Base-by-base conservation (phyloP, 2,888 invertebrate species). In the Pyrgus malvae region DNA sequence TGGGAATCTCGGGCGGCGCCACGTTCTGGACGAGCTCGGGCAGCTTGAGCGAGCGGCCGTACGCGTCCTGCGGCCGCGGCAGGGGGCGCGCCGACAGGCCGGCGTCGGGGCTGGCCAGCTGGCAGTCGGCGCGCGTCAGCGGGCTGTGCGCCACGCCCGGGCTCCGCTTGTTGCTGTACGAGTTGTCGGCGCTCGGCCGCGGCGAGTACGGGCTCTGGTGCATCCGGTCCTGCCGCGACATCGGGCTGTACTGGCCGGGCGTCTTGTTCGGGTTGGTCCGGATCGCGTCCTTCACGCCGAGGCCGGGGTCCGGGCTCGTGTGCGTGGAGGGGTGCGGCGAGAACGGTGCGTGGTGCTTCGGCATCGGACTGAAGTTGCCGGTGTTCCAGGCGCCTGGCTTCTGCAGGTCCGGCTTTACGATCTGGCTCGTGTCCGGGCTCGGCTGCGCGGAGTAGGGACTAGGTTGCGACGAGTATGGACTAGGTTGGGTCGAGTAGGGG, bases 391-490 rank as follows among this genome's bases (percentile, higher is more conserved):
- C 77, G 40, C 74, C 76, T 1, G 84, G 64, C 58, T 89, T 90
- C 50, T 81, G 89, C 2, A 84, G 65, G 1, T 89, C 89, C 5
- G 79, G 68, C 64, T 89, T 89, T 9, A 81, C 80, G 46, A 89
- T 89, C 70, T 89, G 89, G 62, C 89, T 89, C 37, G 90, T 90
- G 62, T 90, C 89, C 14, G 89, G 89, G 54, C 89, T 89, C 41
- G 88, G 88, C 66, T 88, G 88, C 2, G 89, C 88, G 2, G 87
- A 87, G 61, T 87, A 89, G 0, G 88, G 88, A 63, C 89, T 89
- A 44, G 85, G 87, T 60, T 88, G 88, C 3, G 87, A 83, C n/a
- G 89, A 87, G 59, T 89, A 90, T 0, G 89, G 89, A 63, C 88
- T 88, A 14, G 85, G 88, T 51, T 88, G 88, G 2, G 88, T 73